A percentile compares a stretch with the other conserved stretches of the same genome.
phyloP scores from a whole-genome alignment of 2,888 invertebrate species.

The Polia nebulosa region DNA sequence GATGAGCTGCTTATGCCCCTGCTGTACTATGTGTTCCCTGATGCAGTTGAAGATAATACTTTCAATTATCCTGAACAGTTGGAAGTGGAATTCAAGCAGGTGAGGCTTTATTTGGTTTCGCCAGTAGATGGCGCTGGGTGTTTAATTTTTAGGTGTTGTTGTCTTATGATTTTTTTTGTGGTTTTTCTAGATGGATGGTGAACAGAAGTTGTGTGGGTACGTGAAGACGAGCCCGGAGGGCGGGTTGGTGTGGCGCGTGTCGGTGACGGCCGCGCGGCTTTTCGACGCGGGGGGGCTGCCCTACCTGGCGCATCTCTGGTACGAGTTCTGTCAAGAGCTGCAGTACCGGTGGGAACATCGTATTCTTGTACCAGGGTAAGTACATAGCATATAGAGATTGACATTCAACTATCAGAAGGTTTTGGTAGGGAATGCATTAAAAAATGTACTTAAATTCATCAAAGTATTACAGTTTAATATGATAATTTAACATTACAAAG shows the following conservation, averaged over 20 bases:
- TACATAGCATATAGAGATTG: slow-evolving; percentile 65
- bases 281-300: slow-evolving; percentile 94
- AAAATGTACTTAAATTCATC: background rate
- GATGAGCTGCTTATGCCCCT: slow-evolving; percentile 94
- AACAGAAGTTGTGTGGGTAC: slow-evolving; percentile 86
- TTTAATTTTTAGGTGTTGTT: slow-evolving; percentile 4
- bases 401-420: background rate
- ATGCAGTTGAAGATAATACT: slow-evolving; percentile 93
- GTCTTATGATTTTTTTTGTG: background rate
- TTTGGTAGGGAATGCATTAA: background rate
- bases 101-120: slow-evolving; percentile 53
- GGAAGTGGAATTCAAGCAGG: slow-evolving; percentile 87
- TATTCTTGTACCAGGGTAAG: slow-evolving; percentile 96
- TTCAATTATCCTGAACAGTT: slow-evolving; percentile 89
- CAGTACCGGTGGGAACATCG: slow-evolving; percentile 97
- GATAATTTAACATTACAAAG: slow-evolving; percentile 37
- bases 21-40: slow-evolving; percentile 96
- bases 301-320: slow-evolving; percentile 97
- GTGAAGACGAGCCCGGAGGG: slow-evolving; percentile 95
- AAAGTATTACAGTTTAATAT: slow-evolving; percentile 47
- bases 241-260: slow-evolving; percentile 95
- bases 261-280: slow-evolving; percentile 94
- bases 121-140: slow-evolving; percentile 52
- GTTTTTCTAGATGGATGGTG: slow-evolving; percentile 86
- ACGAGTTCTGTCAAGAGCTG: slow-evolving; percentile 97